Evolutionary conservation across 2,113 vertebrate species (phyloP).

Genomic region (Grantiella picta): DNA sequence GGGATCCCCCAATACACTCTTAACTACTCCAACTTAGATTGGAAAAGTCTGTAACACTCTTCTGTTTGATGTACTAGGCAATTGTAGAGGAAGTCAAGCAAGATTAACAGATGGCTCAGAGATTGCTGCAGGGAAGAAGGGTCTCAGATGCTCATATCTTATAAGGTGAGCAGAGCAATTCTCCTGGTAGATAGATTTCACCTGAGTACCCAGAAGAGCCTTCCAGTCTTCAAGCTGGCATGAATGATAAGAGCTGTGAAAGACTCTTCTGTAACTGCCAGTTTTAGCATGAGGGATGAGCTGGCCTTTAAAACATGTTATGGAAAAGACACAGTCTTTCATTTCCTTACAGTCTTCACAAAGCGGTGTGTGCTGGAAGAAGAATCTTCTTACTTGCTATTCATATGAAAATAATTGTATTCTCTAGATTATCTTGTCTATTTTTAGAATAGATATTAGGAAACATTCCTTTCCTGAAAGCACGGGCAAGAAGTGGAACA

Average conservation of each 20-base stretch:
- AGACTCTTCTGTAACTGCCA: not conserved
- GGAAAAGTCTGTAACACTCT: not conserved
- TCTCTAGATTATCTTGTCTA: not conserved
- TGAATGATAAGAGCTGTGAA: not conserved
- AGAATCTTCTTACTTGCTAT: not conserved
- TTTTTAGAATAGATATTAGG: not conserved
- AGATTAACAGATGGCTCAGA: not conserved
- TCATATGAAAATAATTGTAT: rapidly evolving
- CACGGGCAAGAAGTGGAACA: not conserved
- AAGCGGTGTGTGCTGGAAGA: not conserved
- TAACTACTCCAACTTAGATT: not conserved
- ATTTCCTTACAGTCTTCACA: not conserved
- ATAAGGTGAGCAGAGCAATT: not conserved
- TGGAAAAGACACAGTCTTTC: rapidly evolving
- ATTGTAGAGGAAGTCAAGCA: not conserved
- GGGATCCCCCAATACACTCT: not conserved
- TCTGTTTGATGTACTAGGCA: not conserved
- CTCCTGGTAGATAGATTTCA: not conserved
- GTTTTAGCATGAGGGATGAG: not conserved
- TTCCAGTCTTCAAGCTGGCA: not conserved
- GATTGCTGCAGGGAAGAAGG: not conserved
- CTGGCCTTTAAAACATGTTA: not conserved
- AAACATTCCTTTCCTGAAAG: not conserved
- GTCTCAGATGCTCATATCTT: not conserved
- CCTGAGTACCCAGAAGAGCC: not conserved